A percentile compares a stretch with the other conserved stretches of the same genome.
These are phyloP conservation scores for Leiothrix lutea DNA, from an alignment of 2,113 vertebrate species.

Conservation along the genomic window DNA sequence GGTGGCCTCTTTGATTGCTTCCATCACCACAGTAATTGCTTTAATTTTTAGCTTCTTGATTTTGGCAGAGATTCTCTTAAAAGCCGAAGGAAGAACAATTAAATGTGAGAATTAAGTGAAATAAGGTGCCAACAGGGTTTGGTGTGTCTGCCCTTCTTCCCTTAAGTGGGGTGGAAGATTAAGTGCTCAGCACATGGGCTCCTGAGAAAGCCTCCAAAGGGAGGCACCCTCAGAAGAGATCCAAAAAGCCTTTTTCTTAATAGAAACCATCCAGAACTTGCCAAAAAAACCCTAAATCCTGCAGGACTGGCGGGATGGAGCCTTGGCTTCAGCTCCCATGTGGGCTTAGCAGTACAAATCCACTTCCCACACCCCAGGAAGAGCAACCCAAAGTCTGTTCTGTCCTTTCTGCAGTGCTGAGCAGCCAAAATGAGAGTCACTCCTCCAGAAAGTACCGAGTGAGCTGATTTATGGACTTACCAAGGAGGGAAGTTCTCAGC, in stretches of 20 bases:
- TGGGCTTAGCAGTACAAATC: background rate
- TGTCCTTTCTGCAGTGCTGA: background rate
- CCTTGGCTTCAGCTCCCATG: background rate
- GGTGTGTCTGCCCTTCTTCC: background rate
- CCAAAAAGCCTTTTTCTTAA: conserved; percentile 5
- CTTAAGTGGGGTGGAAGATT: background rate
- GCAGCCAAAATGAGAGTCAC: background rate
- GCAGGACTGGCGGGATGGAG: background rate
- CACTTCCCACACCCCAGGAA: background rate
- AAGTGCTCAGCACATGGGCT: background rate
- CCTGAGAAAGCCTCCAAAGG: background rate
- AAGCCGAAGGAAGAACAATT: background rate
- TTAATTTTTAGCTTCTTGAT: conserved; percentile 14
- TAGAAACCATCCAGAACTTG: background rate
- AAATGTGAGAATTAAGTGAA: background rate
- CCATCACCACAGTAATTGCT: background rate
- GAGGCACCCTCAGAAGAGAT: background rate
- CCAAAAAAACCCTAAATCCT: background rate
- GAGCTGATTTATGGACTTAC: background rate
- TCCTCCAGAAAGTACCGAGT: background rate
- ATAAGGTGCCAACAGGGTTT: background rate
- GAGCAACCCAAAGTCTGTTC: background rate
- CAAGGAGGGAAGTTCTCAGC: background rate
- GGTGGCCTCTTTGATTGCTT: background rate
- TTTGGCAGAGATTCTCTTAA: background rate